Evolutionary conservation across 2,888 invertebrate species (phyloP).

Genomic region (Seira musarum): DNA sequence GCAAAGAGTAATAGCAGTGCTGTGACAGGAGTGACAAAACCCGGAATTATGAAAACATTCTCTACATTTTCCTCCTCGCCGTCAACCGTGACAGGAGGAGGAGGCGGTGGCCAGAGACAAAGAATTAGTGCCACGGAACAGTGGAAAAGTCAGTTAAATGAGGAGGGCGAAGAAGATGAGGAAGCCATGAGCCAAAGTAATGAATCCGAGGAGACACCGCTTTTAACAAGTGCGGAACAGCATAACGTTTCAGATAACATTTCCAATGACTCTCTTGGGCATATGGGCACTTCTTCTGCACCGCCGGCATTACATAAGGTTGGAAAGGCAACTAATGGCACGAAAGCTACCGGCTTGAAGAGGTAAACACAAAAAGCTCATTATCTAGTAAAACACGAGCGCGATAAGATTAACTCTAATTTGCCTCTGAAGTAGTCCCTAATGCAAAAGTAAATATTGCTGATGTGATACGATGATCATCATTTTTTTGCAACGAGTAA

Average conservation of each 20-base stretch:
- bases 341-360: constrained; percentile 67
- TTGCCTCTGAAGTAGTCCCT: not conserved
- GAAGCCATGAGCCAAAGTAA: constrained; percentile 57
- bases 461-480: not conserved
- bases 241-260: constrained; percentile 49
- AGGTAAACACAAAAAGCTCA: constrained; percentile 55
- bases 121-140: constrained; percentile 31
- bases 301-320: constrained; percentile 47
- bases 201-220: constrained; percentile 62
- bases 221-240: constrained; percentile 43
- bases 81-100: constrained; percentile 18
- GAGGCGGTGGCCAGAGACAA: not conserved
- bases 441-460: constrained; percentile 1
- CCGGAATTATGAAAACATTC: constrained; percentile 60
- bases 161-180: constrained; percentile 47
- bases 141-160: constrained; percentile 36
- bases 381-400: constrained; percentile 3
- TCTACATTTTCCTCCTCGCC: constrained; percentile 42
- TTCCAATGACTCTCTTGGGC: constrained; percentile 57
- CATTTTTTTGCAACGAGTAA: not conserved
- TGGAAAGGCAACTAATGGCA: constrained; percentile 66
- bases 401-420: constrained; percentile 10
- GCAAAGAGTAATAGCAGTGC: constrained; percentile 40
- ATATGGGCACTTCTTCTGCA: constrained; percentile 29
- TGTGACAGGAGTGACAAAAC: constrained; percentile 43